These are phyloP conservation scores for Carduelis carduelis DNA, from an alignment of 2,797 vertebrate genomes.

Conservation along the genomic window DNA sequence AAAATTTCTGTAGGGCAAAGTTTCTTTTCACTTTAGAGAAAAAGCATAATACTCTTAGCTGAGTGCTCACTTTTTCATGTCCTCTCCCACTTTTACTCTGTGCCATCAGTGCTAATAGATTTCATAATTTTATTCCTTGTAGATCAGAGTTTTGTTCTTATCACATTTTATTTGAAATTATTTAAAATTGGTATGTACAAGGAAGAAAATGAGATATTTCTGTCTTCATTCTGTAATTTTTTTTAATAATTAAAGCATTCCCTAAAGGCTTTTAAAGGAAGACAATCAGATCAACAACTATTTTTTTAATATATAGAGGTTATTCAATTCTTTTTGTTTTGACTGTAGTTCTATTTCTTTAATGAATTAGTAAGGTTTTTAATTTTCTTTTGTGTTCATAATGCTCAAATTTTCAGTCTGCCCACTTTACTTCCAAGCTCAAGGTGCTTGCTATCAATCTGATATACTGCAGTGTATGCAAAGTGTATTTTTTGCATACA, in stretches of 20 bases:
- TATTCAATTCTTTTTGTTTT: not conserved
- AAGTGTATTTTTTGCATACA: not conserved
- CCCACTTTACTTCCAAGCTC: not conserved
- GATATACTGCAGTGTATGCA: not conserved
- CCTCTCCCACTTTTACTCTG: not conserved
- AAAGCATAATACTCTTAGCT: not conserved
- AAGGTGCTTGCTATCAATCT: not conserved
- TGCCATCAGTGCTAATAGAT: not conserved
- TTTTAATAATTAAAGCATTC: not conserved
- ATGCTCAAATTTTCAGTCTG: not conserved
- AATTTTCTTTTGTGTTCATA: not conserved
- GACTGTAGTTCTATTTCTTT: not conserved
- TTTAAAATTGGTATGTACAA: not conserved
- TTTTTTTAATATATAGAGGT: not conserved
- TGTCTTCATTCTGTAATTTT: not conserved
- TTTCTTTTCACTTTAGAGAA: not conserved
- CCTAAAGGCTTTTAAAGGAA: not conserved
- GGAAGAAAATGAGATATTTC: not conserved
- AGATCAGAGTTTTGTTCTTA: not conserved
- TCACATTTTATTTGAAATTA: not conserved
- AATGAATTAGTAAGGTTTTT: not conserved
- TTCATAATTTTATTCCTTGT: not conserved
- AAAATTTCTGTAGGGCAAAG: not conserved
- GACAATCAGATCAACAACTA: not conserved
- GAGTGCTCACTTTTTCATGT: not conserved